phyloP scores from a whole-genome alignment of 2,797 vertebrate species.

The Alcedo quadribrachys region DNA sequence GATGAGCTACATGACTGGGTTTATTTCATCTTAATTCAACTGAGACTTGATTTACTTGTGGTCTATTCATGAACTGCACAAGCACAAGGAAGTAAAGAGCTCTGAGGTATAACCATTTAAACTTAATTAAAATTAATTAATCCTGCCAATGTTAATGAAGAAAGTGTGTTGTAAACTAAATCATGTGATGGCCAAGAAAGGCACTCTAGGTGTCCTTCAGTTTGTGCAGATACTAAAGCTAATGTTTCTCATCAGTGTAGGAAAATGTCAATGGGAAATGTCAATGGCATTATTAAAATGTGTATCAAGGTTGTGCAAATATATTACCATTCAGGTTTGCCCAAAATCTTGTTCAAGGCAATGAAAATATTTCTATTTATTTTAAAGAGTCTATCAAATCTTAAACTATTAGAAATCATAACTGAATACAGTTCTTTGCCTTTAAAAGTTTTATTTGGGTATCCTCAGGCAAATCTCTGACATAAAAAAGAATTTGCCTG shows the following conservation, averaged over 20 bases:
- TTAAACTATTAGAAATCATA: background rate
- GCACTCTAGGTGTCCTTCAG: background rate
- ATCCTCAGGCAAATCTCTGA: background rate
- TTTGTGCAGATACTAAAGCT: conserved; percentile 5
- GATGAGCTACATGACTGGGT: rapidly evolving
- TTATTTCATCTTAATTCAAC: background rate
- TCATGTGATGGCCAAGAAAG: background rate
- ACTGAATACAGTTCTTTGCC: background rate
- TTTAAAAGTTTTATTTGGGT: background rate
- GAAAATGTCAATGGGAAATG: background rate
- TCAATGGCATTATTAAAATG: background rate
- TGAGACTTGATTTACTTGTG: background rate
- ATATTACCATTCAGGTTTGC: background rate
- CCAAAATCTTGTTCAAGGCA: background rate
- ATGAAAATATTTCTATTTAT: background rate
- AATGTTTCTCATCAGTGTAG: background rate
- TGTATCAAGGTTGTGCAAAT: background rate
- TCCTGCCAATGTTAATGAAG: background rate
- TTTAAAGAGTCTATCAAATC: background rate
- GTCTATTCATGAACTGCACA: background rate
- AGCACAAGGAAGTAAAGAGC: background rate
- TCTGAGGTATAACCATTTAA: background rate
- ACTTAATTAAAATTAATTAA: background rate
- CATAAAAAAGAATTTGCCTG: background rate
- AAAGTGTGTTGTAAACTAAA: background rate